These are phyloP conservation scores for Sparus aurata DNA, from an alignment of 2,797 vertebrate genomes.

Conservation along the genomic window DNA sequence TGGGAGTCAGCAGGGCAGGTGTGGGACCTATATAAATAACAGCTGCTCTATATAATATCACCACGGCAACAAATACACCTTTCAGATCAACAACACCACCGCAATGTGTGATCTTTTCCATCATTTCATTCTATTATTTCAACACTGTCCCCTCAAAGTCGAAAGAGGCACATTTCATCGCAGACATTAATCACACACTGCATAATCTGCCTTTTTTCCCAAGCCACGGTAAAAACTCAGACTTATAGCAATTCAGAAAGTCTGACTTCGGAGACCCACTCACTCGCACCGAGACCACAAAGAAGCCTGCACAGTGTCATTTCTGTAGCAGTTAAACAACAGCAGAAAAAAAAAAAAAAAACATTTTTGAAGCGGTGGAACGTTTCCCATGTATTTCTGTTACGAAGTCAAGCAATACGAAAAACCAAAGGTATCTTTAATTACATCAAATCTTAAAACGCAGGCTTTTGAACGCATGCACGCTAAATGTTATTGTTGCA, in stretches of 20 bases:
- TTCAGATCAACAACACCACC: slow-evolving; percentile 11
- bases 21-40: slow-evolving; percentile 80
- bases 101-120: slow-evolving; percentile 1
- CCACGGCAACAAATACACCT: slow-evolving; percentile 59
- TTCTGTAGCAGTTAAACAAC: slow-evolving; percentile 29
- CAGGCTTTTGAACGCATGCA: not conserved
- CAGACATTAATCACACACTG: slow-evolving; percentile 10
- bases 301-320: slow-evolving; percentile 7
- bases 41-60: slow-evolving; percentile 72
- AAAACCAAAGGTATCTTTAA: not conserved
- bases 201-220: not conserved
- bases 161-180: slow-evolving; percentile 19
- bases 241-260: slow-evolving; percentile 7
- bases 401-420: slow-evolving; percentile 4
- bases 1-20: slow-evolving; percentile 78
- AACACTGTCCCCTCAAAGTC: not conserved
- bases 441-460: not conserved
- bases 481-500: too few relatives aligned
- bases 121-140: slow-evolving; percentile 5
- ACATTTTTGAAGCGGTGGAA: slow-evolving; percentile 16
- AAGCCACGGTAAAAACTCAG: slow-evolving; percentile 7
- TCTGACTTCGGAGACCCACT: slow-evolving; percentile 18
- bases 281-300: not conserved
- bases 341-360: not conserved
- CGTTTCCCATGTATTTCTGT: slow-evolving; percentile 9